These are phyloP conservation scores for Rana temporaria DNA, from an alignment of 2,113 vertebrate genomes.

Conservation along the genomic window DNA sequence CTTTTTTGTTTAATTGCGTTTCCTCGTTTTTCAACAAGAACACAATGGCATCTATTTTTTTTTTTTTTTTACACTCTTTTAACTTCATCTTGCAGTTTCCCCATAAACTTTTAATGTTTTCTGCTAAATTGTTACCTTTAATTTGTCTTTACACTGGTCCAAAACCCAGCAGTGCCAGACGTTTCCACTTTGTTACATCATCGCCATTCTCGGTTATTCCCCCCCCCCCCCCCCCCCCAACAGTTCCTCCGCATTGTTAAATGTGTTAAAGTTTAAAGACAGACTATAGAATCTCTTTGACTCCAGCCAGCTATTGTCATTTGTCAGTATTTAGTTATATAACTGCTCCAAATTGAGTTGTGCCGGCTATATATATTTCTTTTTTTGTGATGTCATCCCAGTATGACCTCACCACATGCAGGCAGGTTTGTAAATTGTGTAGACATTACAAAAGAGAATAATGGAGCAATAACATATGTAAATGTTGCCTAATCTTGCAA, in stretches of 20 bases:
- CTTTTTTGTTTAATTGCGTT: too few species aligned
- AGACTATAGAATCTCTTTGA: constrained; percentile 3
- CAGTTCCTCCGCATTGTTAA: constrained; percentile 4
- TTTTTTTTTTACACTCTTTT: neutral
- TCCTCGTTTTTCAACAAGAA: neutral
- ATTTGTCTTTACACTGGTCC: neutral
- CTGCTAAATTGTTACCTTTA: neutral
- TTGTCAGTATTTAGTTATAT: constrained; percentile 5
- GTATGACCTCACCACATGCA: constrained; percentile 16
- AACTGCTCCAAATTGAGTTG: neutral
- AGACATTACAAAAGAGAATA: constrained; percentile 6
- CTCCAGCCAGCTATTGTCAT: neutral
- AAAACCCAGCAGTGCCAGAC: neutral
- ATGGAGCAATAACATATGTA: constrained; percentile 39
- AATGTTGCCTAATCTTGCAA: constrained; percentile 6
- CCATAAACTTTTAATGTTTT: constrained; percentile 1
- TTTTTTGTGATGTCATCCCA: constrained; percentile 40
- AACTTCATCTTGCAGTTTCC: neutral
- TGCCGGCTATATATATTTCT: neutral
- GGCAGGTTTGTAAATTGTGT: neutral
- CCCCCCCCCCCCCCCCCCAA: too few species aligned
- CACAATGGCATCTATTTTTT: neutral
- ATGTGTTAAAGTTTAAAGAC: neutral
- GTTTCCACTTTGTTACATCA: too few species aligned
- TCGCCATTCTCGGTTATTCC: too few species aligned